Evolutionary conservation across 2,888 invertebrate genomes (phyloP).

Genomic region (Panzeria rudis): DNA sequence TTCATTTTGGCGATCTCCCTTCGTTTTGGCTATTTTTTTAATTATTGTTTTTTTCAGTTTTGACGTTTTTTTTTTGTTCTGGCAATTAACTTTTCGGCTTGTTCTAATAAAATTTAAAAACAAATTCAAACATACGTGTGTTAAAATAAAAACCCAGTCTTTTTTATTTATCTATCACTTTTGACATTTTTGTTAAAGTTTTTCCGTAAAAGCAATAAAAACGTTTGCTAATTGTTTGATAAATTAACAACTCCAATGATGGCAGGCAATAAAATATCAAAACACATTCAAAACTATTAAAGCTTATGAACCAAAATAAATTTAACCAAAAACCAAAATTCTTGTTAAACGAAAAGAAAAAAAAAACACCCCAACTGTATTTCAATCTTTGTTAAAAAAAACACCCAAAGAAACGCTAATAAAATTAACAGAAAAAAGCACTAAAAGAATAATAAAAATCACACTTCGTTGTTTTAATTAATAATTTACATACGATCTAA

Average conservation of each 20-base stretch:
- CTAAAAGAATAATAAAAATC: not conserved
- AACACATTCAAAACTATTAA: not conserved
- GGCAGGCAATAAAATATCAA: constrained; percentile 5
- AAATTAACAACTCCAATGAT: constrained; percentile 14
- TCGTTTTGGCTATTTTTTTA: no score
- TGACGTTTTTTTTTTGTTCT: no score
- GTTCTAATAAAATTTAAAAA: no score
- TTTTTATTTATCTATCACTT: no score
- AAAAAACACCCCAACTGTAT: not conserved
- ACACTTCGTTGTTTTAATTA: not conserved
- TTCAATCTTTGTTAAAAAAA: not conserved
- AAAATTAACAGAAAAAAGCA: constrained; percentile 2
- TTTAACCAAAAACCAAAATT: not conserved
- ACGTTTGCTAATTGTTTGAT: not conserved
- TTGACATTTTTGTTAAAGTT: not conserved
- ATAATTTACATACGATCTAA: constrained; percentile 13
- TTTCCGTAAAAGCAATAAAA: not conserved
- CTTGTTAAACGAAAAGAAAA: no score
- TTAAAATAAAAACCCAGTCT: no score
- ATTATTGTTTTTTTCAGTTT: no score
- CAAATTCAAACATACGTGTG: no score
- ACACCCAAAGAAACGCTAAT: not conserved
- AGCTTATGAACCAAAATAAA: not conserved
- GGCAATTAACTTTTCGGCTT: no score
- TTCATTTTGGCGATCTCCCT: no score